Evolutionary conservation across 2,888 invertebrate genomes (phyloP), one percentile per base, ranked within the genome.

Genomic region (Scaptomyza reducta): DNA sequence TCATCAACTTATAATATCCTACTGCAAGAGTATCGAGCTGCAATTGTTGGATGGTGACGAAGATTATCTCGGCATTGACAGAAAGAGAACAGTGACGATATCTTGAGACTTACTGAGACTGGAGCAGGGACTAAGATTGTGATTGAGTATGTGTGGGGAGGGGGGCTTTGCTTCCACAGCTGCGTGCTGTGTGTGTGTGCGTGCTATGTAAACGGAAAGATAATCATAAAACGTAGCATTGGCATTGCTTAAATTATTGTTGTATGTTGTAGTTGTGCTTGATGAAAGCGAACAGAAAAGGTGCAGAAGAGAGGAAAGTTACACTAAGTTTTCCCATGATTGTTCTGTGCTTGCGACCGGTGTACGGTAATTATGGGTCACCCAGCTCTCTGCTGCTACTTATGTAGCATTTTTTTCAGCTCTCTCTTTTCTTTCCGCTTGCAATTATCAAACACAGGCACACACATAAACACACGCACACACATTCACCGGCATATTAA

Each of bases 311-410:
- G 11, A 33, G 49, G 6, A 16, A 16, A 68, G 59, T 73, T 60
- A 66, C 56, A 79, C 44, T 69, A 65, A 71, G 49, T 79, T 82
- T 85, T 88, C 88, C 79, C 88, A 87, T 88, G 88, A 88, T 87
- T 87, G 87, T 87, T 85, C 81, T 82, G 74, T 68, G 47, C 33
- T 54, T 69, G 72, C 53, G 73, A 73, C 63, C 73, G 69, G 56
- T 64, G 60, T 70, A 54, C 70, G 70, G 88, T 87, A 87, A 87
- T 87, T 87, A 87, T 88, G 84, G 87, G 87, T 88, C 87, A 82
- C 77, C 79, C 74, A 74, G 74, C 62, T 56, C 58, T 56, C 70
- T 66, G 40, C 58, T 56, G 44, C 70, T 47, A 22, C 65, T 59
- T 55, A 13, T 33, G 9, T 51, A 50, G 38, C 44, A 38, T 70